Evolutionary conservation across 2,888 invertebrate species (phyloP), one percentile per base, ranked within the genome.

Genomic region (Euplexia lucipara): DNA sequence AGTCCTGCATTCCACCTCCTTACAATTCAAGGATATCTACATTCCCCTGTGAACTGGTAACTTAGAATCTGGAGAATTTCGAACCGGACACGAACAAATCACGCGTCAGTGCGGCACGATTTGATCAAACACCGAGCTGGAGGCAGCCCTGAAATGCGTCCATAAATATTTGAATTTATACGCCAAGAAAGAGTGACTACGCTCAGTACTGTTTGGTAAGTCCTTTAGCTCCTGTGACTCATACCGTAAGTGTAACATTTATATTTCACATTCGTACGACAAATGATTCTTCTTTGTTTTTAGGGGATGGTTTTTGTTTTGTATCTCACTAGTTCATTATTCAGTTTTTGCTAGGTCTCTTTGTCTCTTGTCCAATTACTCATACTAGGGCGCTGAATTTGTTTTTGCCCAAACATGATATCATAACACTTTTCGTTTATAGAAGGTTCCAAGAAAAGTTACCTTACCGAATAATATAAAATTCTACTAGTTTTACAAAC

Each of bases 261-360:
- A 70, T 65, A 67, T 54, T 47, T 20, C 3, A 14, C 41, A 75
- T 75, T 45, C 57, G 47, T 77, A 48, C 52, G 61, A 49, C 47
- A 73, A 69, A 64, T 54, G 57, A 45, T 18, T 22, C 18, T 39
- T 72, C 70, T 80, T 79, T 80, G 69, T 80, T 47, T 80, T 47
- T 41, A 14, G 8, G 44, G 44, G 54, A 22, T 72, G 57, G 12
- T n/a, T 56, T 54, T 34, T 65, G 52, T 48, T 53, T 60, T 3
- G 22, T 66, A 22, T 42, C 32, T 47, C 45, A 16, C 54, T 26
- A 51, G n/a, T 47, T 45, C 22, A 37, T 42, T 14, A 12, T 42
- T 42, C 14, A 52, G 62, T 45, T 60, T 44, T 34, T 16, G 9
- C 47, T n/a, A 63, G 2, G 34, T 16, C 9, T 60, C 60, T 57